Conservation (phyloP, 2,113 vertebrate species). For the Stictonetta naevosa region DNA sequence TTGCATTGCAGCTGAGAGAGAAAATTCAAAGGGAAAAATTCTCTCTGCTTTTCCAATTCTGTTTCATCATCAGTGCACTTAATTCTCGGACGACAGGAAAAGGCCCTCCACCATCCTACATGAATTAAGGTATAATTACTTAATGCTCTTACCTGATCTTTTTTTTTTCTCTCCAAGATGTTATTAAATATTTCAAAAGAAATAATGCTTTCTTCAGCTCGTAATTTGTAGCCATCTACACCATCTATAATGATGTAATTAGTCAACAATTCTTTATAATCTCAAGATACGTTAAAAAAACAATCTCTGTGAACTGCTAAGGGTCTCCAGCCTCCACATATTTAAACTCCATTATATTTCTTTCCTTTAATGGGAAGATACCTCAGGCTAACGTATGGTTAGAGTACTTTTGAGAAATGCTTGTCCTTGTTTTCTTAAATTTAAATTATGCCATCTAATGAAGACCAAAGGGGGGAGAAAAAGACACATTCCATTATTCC, state of each 20-base stretch:
- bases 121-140: neutral
- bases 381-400: neutral
- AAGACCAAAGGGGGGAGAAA: neutral
- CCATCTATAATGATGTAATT: neutral
- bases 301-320: neutral
- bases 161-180: neutral
- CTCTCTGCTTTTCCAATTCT: neutral
- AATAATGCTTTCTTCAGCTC: neutral
- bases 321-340: neutral
- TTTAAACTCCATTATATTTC: slow-evolving; percentile 33
- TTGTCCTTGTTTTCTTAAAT: neutral
- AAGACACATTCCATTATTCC: neutral
- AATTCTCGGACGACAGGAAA: slow-evolving; percentile 8
- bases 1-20: neutral
- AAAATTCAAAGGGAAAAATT: neutral
- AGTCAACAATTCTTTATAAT: neutral
- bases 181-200: slow-evolving; percentile 13
- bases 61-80: neutral
- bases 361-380: neutral
- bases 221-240: neutral
- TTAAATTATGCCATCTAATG: neutral
- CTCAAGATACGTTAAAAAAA: neutral
- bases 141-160: neutral
- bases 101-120: neutral
- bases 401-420: slow-evolving; percentile 18